phyloP scores from a whole-genome alignment of 2,113 vertebrate species.

The Sciurus niger region DNA sequence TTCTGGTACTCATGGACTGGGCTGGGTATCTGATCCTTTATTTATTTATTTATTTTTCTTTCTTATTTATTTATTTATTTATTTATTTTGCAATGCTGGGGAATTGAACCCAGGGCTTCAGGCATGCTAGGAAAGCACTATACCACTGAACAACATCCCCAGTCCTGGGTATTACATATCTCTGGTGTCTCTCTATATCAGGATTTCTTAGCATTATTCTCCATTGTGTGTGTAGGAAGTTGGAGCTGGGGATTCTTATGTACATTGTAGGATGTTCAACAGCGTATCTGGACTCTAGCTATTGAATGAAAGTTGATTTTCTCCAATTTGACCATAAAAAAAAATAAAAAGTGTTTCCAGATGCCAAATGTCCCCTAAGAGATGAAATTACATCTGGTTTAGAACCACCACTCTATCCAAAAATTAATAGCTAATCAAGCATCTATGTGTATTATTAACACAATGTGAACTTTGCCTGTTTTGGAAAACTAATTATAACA shows the following conservation, averaged over 20 bases:
- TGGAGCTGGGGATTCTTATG: neutral
- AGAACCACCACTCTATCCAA: neutral
- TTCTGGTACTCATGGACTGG: neutral
- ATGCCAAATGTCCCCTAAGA: neutral
- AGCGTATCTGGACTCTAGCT: neutral
- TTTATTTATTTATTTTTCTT: too few species aligned
- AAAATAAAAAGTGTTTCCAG: neutral
- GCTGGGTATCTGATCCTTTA: too few species aligned
- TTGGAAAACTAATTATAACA: neutral
- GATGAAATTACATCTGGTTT: neutral
- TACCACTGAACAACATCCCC: too few species aligned
- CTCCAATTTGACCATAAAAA: neutral
- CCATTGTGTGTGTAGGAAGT: neutral
- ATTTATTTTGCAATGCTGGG: too few species aligned
- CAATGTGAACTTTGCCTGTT: neutral
- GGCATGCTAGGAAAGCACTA: too few species aligned
- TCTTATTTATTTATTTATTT: too few species aligned
- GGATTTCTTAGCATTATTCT: neutral
- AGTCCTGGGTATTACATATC: neutral
- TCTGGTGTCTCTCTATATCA: neutral
- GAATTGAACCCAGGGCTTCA: too few species aligned
- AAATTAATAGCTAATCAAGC: neutral
- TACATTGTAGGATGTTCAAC: neutral
- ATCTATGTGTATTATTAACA: neutral
- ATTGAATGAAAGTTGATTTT: neutral